Percentiles rank a stretch among this genome's conserved stretches.
Conservation (phyloP, 2,888 invertebrate genomes). For the Nymphalis c-album region DNA sequence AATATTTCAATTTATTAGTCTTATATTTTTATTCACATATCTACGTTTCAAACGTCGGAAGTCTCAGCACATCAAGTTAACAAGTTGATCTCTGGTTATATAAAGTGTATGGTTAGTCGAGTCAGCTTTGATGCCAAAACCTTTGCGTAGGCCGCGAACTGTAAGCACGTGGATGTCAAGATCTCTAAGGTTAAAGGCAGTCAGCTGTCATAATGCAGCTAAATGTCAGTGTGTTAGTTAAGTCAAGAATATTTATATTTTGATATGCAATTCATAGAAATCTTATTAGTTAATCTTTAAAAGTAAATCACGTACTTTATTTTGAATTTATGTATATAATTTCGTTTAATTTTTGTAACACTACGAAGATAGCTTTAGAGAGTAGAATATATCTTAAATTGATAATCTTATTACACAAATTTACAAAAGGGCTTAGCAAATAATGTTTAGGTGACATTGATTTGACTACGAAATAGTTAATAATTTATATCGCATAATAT, state of each 20-base stretch:
- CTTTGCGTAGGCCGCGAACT: neutral
- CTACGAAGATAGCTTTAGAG: too few relatives aligned
- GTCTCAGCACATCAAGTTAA: constrained; percentile 4
- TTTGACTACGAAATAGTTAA: constrained; percentile 1
- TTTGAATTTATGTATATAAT: too few relatives aligned
- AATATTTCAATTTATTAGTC: neutral
- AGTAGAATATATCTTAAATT: neutral
- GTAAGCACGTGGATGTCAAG: constrained; percentile 8
- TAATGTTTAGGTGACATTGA: constrained; percentile 7
- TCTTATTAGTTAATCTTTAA: neutral
- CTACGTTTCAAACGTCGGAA: neutral
- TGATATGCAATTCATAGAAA: neutral
- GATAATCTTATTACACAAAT: neutral
- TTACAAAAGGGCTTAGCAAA: neutral
- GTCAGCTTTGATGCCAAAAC: constrained; percentile 10
- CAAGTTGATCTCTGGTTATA: neutral
- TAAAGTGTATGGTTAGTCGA: constrained; percentile 9
- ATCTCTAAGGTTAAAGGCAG: constrained; percentile 2
- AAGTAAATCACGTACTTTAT: neutral
- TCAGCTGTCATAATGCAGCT: neutral
- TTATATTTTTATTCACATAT: neutral
- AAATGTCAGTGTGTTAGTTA: neutral
- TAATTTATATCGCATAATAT: constrained; percentile 13
- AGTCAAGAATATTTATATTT: neutral
- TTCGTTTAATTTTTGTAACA: too few relatives aligned